Evolutionary conservation across 35 echinoderm and acorn worm genomes (phyloP), one percentile per base, ranked within the genome.

Genomic region (Nesometra sesokonis): DNA sequence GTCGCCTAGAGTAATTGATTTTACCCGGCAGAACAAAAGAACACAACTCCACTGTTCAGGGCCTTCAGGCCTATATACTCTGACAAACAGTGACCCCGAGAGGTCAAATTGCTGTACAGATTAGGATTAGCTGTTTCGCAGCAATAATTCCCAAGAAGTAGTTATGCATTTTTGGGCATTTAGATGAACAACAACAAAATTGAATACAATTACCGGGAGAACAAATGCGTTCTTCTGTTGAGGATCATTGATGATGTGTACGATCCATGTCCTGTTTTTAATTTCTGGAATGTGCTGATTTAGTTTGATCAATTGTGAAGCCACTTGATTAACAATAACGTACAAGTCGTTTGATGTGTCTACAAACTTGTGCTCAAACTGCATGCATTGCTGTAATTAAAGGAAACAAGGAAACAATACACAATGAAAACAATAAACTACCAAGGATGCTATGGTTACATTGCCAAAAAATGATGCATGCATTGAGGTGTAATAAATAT

Each of bases 181-280:
- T 13, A 43, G 13, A 1, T 84, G 27, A 35, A 43, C n/a, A n/a
- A 38, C 34, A 46, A 37, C 0, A 19, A 43, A 30, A 32, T 13
- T 13, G 23, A 8, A n/a, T 17, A 30, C 32, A 35, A 91, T 93
- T 57, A 97, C 94, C n/a, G 94, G 94, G 11, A 97, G 77, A 21
- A 97, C 94, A 93, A 97, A 97, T 8, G 94, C 94, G 84, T 97
- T 97, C 79, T 91, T 90, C 33, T 87, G 15, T 32, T 97, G 57
- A 23, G 81, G 81, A 17, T 89, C 87, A 80, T 97, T 52, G 13
- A 97, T 46, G 13, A 97, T 86, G 84, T 97, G 91, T 35, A 97
- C 88, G 33, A 89, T 91, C 94, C 94, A 97, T 35, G 85, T 91
- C 37, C 83, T 89, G 33, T 91, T 78, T 0, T 77, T 36, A 30